phyloP scores from a whole-genome alignment of 1,140 invertebrate species.

The Drosophila oshimai region DNA sequence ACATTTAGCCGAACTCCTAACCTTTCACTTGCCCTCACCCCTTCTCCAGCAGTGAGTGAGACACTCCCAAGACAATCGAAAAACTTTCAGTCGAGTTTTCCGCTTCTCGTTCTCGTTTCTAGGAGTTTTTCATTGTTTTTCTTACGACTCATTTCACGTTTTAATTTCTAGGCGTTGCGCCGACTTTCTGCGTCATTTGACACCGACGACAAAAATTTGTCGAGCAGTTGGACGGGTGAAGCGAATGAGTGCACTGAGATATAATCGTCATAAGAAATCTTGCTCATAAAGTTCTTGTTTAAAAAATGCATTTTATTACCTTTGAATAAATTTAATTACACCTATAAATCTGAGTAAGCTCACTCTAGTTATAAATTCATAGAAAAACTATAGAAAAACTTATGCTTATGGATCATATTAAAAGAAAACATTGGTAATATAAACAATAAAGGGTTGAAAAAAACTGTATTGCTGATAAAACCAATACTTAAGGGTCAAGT shows the following conservation, averaged over 20 bases:
- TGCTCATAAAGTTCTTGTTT: no score
- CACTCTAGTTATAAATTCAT: no score
- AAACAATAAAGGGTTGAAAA: no score
- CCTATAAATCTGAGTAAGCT: no score
- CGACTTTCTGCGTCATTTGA: conserved; percentile 78
- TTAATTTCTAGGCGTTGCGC: conserved; percentile 69
- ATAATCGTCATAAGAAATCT: no score
- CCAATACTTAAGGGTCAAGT: no score
- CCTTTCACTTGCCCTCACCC: conserved; percentile 10
- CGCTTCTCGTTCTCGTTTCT: conserved; percentile 34
- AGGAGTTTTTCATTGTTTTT: conserved; percentile 77
- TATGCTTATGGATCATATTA: no score
- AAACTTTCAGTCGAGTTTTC: conserved; percentile 64
- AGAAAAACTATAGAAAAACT: no score
- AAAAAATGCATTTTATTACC: no score
- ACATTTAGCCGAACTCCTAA: conserved; percentile 63
- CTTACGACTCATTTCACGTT: conserved; percentile 81
- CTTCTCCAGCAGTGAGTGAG: neutral
- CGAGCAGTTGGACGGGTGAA: conserved; percentile 53
- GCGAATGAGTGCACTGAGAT: neutral
- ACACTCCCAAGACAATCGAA: conserved; percentile 67
- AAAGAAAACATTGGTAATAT: no score
- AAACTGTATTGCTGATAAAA: no score
- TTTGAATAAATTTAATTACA: no score
- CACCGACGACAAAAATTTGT: conserved; percentile 71